Conservation (phyloP, 2,888 invertebrate species). For the Cerastoderma edule region DNA sequence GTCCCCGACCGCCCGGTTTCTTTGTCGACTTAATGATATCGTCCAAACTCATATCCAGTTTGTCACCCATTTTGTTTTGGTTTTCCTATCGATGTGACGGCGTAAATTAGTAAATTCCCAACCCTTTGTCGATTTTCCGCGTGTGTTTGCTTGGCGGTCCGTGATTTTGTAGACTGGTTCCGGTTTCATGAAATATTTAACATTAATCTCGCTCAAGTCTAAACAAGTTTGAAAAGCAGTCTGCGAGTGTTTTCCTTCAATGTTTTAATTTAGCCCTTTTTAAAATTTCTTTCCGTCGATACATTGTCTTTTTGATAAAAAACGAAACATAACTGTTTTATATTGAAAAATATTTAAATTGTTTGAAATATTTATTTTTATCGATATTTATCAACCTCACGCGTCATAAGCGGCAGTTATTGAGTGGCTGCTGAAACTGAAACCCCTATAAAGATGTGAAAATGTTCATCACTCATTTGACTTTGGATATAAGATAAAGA, state of each 20-base stretch:
- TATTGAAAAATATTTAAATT: too few relatives aligned
- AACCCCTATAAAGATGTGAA: conserved; percentile 20
- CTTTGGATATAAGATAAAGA: not conserved
- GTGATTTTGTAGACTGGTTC: conserved; percentile 21
- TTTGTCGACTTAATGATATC: conserved; percentile 94
- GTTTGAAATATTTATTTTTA: conserved; percentile 1
- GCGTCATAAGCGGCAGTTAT: not conserved
- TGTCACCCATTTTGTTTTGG: conserved; percentile 91
- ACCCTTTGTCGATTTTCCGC: conserved; percentile 53
- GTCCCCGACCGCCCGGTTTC: conserved; percentile 84
- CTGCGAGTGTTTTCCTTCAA: not conserved
- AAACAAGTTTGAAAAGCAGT: conserved; percentile 7
- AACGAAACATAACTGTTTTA: too few relatives aligned
- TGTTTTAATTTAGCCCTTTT: not conserved
- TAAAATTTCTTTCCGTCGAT: not conserved
- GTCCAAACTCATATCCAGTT: conserved; percentile 98
- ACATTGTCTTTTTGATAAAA: too few relatives aligned
- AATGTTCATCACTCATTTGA: not conserved
- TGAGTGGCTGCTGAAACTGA: conserved; percentile 41
- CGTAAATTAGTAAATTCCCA: not conserved
- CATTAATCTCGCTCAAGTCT: not conserved
- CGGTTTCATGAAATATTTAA: not conserved
- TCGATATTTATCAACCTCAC: conserved; percentile 11
- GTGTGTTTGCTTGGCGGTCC: conserved; percentile 34
- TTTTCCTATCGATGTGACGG: not conserved